Conservation (phyloP, 2,888 invertebrate genomes). For the Agrotis ipsilon region DNA sequence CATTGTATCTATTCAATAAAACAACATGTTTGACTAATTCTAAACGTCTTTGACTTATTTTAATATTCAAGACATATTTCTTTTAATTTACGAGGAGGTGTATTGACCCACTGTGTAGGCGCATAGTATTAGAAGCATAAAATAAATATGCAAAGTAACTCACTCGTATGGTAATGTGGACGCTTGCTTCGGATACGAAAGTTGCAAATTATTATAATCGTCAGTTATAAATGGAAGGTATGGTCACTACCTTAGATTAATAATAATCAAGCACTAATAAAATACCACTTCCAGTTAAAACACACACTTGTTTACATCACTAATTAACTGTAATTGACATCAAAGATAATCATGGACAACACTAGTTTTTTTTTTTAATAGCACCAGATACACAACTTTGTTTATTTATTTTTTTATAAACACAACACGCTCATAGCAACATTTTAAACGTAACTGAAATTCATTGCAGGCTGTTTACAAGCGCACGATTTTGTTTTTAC, state of each 20-base stretch:
- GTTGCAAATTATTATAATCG: slow-evolving; percentile 56
- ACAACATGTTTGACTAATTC: neutral
- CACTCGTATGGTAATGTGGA: slow-evolving; percentile 55
- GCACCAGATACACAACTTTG: slow-evolving; percentile 15
- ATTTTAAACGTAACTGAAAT: slow-evolving; percentile 65
- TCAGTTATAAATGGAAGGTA: slow-evolving; percentile 21
- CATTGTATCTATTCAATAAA: neutral
- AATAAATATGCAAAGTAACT: slow-evolving; percentile 58
- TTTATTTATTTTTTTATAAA: slow-evolving; percentile 2
- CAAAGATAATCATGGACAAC: neutral
- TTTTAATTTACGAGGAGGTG: slow-evolving; percentile 35
- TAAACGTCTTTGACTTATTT: no score
- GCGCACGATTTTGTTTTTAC: slow-evolving; percentile 71
- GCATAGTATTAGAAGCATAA: slow-evolving; percentile 18
- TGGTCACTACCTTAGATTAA: neutral
- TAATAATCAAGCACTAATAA: neutral
- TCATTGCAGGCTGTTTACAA: slow-evolving; percentile 59
- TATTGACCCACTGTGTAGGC: slow-evolving; percentile 41
- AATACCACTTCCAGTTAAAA: slow-evolving; percentile 17
- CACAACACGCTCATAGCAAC: slow-evolving; percentile 39
- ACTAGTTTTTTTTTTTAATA: slow-evolving; percentile 1
- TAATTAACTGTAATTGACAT: neutral
- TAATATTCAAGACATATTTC: neutral
- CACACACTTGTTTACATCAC: slow-evolving; percentile 33
- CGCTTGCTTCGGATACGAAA: slow-evolving; percentile 51